These are phyloP conservation scores for Isaurus tuberculatus DNA, from an alignment of 92 coral and sea anemone species.

Conservation along the genomic window DNA sequence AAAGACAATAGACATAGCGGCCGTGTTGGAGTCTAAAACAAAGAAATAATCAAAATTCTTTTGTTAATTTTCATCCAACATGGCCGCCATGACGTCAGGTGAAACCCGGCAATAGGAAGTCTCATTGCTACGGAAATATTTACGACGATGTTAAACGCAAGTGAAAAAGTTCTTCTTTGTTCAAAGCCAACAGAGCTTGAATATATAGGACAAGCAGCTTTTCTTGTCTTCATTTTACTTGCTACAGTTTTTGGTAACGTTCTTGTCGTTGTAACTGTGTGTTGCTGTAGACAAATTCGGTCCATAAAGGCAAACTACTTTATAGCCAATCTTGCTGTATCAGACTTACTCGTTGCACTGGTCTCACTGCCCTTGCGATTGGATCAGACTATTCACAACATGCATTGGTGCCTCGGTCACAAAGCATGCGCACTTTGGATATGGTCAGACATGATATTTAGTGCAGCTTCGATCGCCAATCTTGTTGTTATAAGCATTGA, in stretches of 20 bases:
- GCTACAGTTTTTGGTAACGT: constrained; percentile 31
- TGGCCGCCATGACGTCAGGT: no score
- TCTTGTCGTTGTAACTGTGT: constrained; percentile 29
- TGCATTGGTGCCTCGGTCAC: constrained; percentile 35
- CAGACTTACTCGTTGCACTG: constrained; percentile 37
- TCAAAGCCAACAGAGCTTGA: constrained; percentile 35
- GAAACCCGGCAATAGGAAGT: background rate
- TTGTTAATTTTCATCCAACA: no score
- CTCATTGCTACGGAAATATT: background rate
- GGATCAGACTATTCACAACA: constrained; percentile 45
- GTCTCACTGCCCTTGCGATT: constrained; percentile 38
- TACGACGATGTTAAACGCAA: constrained; percentile 27
- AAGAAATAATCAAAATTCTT: no score
- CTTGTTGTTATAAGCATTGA: constrained; percentile 41
- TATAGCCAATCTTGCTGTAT: constrained; percentile 32
- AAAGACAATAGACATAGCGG: no score
- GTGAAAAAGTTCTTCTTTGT: constrained; percentile 11
- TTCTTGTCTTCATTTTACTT: constrained; percentile 20
- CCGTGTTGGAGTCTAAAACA: no score
- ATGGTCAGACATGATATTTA: constrained; percentile 47
- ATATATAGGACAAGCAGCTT: constrained; percentile 36
- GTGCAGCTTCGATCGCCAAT: constrained; percentile 38
- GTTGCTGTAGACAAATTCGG: constrained; percentile 38
- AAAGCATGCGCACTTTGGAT: constrained; percentile 46
- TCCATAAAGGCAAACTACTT: constrained; percentile 42